Conservation (phyloP, 2,888 invertebrate genomes). For the Prosopocoilus inquinatus region DNA sequence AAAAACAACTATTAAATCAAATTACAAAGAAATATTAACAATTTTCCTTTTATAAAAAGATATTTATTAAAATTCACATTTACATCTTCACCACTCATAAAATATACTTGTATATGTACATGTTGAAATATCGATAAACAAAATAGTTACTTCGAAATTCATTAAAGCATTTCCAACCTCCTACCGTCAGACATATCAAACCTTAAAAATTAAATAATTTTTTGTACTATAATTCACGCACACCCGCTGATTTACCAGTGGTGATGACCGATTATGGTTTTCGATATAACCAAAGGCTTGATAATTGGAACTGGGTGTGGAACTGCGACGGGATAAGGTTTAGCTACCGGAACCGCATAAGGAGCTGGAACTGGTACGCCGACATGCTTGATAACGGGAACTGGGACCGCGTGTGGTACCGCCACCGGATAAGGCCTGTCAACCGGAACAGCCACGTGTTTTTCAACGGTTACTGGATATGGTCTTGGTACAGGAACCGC, state of each 20-base stretch:
- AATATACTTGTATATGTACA: too few species aligned
- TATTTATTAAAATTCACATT: too few species aligned
- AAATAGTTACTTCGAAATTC: too few species aligned
- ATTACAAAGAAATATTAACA: too few species aligned
- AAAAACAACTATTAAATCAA: too few species aligned
- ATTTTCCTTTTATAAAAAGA: too few species aligned
- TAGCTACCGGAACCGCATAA: constrained; percentile 51
- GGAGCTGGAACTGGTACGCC: constrained; percentile 53
- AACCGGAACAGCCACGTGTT: constrained; percentile 57
- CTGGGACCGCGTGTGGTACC: constrained; percentile 47
- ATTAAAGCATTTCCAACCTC: too few species aligned
- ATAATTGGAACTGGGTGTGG: constrained; percentile 47
- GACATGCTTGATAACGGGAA: constrained; percentile 50
- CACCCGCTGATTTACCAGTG: not conserved
- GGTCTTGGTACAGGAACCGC: constrained; percentile 46
- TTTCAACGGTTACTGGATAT: constrained; percentile 56
- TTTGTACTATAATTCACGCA: not conserved
- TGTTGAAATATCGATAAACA: too few species aligned
- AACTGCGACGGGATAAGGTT: constrained; percentile 42
- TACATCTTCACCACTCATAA: too few species aligned
- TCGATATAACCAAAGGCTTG: constrained; percentile 33
- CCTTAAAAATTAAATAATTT: constrained; percentile 8
- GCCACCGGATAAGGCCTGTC: constrained; percentile 43
- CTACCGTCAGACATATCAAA: too few species aligned
- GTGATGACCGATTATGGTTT: not conserved